Base-by-base conservation (phyloP, 2,797 vertebrate species). In the Erithacus rubecula region DNA sequence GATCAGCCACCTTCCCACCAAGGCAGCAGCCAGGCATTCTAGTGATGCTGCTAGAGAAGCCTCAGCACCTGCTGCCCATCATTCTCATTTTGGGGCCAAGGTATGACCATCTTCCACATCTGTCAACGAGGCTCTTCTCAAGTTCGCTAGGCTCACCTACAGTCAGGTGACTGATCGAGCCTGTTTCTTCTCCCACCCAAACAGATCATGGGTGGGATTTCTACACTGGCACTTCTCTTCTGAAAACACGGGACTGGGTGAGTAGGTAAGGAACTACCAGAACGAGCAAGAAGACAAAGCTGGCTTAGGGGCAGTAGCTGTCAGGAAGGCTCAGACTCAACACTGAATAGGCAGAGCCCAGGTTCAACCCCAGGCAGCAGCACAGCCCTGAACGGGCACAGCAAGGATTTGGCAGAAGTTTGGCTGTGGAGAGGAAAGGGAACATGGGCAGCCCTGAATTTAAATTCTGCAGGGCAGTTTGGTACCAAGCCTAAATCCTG, bases 341-440 rank as follows among this genome's bases (percentile, higher is more conserved):
- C 20, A 15, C 1, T 22, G 53, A 52, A 16, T 0, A 81, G 62
- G 32, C 37, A 96, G 77, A 69, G 36, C 34, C 4, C 16, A 63
- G 27, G 83, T 13, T 83, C 34, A 55, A 10, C 21, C 9, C 65
- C 47, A 84, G 26, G 30, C 46, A 23, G 18, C 10, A 14, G 63
- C 17, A 6, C 2, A 1, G 44, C 17, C 46, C 41, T 3, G 1
- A 32, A 41, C 0, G 0, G 10, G 17, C 22, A 71, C 13, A 0
- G 1, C 0, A 1, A 37, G n/a, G n/a, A 44, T 52, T 49, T 3
- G 2, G 21, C 36, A 60, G 55, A 53, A 4, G n/a, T 27, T 41
- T 34, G 11, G 55, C 63, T 53, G n/a, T 1, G 4, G 29, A 72
- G 12, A 59, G 11, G 10, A 62, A 62, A 70, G 56, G 15, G 24